These are phyloP conservation scores for Phoebastria nigripes DNA, from an alignment of 2,797 vertebrate species.

Conservation along the genomic window DNA sequence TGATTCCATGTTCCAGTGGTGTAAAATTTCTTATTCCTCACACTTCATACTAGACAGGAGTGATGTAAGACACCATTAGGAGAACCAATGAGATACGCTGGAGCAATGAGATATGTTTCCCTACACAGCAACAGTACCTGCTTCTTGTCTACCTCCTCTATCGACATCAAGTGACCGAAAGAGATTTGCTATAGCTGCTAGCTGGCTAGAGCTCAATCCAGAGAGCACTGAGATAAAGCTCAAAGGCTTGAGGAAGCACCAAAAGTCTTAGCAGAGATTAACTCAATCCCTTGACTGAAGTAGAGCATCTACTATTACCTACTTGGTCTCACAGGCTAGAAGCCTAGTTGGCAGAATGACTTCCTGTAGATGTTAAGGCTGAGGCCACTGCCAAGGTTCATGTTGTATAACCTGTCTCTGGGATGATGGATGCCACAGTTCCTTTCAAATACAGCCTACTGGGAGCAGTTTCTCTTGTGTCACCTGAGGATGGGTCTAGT, in stretches of 20 bases:
- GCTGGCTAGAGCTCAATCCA: neutral
- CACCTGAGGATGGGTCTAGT: neutral
- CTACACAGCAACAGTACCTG: neutral
- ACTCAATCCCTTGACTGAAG: constrained; percentile 51
- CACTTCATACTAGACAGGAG: neutral
- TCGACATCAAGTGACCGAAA: neutral
- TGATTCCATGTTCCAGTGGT: neutral
- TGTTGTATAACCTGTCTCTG: neutral
- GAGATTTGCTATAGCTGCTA: neutral
- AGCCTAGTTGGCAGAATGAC: neutral
- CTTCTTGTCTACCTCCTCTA: neutral
- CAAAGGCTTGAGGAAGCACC: constrained; percentile 45
- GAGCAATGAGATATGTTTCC: neutral
- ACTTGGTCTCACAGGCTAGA: neutral
- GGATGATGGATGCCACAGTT: neutral
- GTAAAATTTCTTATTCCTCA: neutral
- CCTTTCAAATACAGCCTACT: neutral
- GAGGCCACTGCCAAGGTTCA: neutral
- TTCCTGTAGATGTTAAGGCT: neutral
- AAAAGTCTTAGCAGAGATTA: constrained; percentile 57
- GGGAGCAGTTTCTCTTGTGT: neutral
- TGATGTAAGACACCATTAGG: neutral
- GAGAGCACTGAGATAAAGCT: constrained; percentile 14
- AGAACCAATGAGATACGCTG: neutral
- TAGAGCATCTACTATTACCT: constrained; percentile 10